These are phyloP conservation scores for Lasioglossum figueresi DNA, from an alignment of 2,888 invertebrate genomes.

Conservation along the genomic window DNA sequence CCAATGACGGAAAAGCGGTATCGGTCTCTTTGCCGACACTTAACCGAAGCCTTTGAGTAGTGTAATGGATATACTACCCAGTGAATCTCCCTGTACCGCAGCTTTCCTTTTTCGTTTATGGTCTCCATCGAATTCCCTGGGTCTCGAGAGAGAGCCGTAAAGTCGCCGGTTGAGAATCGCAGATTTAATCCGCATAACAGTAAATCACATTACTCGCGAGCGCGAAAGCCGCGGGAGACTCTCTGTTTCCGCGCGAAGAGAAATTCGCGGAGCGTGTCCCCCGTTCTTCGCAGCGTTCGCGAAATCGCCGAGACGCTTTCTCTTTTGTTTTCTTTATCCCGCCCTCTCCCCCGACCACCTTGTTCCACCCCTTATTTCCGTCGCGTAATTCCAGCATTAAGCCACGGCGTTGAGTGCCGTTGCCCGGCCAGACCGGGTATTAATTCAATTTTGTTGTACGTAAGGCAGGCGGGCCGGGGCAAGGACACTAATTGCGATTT, in stretches of 20 bases:
- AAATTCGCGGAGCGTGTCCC: conserved; percentile 1
- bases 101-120: neutral
- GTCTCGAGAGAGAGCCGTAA: neutral
- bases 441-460: conserved; percentile 74
- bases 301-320: conserved; percentile 17
- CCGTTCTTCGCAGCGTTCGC: neutral
- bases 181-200: conserved; percentile 33
- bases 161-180: neutral
- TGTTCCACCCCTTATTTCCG: neutral
- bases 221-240: neutral
- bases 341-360: too few relatives aligned
- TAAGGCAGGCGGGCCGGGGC: conserved; percentile 60
- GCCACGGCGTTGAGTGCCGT: conserved; percentile 66
- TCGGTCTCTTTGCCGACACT: neutral
- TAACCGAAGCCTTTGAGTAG: neutral
- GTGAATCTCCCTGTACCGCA: neutral
- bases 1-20: neutral
- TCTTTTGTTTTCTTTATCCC: conserved; percentile 27
- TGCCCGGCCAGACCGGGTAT: conserved; percentile 63
- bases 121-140: neutral
- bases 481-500: conserved; percentile 75
- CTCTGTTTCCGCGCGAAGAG: neutral
- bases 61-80: neutral
- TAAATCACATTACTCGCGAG: conserved; percentile 42
- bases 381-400: conserved; percentile 67